Conservation (phyloP, 2,113 vertebrate genomes). For the Ramphastos sulfuratus region DNA sequence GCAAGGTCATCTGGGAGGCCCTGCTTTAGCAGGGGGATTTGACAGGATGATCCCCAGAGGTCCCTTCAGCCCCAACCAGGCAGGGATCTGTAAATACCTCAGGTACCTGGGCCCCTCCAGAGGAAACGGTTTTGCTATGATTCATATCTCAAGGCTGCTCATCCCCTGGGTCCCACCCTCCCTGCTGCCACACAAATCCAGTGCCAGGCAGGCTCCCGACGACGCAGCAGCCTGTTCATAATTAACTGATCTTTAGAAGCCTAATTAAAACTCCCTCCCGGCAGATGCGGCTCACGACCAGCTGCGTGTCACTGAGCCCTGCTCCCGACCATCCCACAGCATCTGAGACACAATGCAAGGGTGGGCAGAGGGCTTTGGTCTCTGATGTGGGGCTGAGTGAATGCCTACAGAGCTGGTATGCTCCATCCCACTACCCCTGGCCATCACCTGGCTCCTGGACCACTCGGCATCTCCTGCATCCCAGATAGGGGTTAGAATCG, state of each 20-base stretch:
- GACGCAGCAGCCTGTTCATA: background rate
- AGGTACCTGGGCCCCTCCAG: background rate
- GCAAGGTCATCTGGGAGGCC: no score
- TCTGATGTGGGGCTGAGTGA: background rate
- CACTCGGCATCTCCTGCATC: background rate
- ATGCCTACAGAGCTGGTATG: no score
- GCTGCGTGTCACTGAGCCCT: no score
- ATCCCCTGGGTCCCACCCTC: background rate
- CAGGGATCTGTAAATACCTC: background rate
- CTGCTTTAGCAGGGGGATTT: no score
- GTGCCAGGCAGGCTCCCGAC: background rate
- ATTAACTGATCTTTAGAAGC: background rate
- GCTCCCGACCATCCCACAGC: background rate
- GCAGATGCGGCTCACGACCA: no score
- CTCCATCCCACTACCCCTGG: background rate
- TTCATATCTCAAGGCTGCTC: background rate
- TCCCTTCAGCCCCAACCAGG: no score
- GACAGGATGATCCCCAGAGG: no score
- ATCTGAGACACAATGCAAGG: no score
- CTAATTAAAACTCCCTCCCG: background rate
- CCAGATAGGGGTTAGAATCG: background rate
- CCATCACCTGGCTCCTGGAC: background rate
- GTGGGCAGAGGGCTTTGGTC: no score
- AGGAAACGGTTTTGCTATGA: background rate
- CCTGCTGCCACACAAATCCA: background rate